Evolutionary conservation across 1,140 invertebrate species (phyloP).

Genomic region (Riptortus pedestris): DNA sequence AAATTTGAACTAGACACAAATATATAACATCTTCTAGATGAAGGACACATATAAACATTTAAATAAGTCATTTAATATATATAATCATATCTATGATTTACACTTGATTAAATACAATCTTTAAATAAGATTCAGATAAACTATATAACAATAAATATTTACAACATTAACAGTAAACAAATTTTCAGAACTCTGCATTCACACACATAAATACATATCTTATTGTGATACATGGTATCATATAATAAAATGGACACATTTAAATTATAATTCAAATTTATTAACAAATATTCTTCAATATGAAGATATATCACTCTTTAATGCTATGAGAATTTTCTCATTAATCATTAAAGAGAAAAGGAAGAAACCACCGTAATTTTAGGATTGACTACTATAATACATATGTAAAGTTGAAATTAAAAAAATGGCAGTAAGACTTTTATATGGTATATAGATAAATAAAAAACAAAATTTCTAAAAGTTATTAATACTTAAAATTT

Average conservation of each 20-base stretch:
- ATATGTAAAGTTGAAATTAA: no score
- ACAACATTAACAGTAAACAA: conserved; percentile 6
- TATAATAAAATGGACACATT: conserved; percentile 22
- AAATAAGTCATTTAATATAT: background rate
- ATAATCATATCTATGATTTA: background rate
- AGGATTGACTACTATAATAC: conserved; percentile 7
- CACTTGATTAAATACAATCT: background rate
- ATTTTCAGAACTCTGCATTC: background rate
- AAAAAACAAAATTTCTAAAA: no score
- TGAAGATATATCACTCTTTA: conserved; percentile 28
- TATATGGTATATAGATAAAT: no score
- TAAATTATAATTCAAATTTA: conserved; percentile 26
- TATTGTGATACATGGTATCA: conserved; percentile 28
- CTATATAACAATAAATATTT: background rate
- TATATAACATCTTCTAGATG: background rate
- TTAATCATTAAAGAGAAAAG: conserved; percentile 24
- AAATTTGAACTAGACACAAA: background rate
- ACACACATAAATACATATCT: conserved; percentile 21
- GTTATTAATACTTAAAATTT: no score
- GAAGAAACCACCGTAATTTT: conserved; percentile 19
- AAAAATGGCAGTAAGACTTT: no score
- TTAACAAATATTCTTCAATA: conserved; percentile 31
- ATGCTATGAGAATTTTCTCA: conserved; percentile 18
- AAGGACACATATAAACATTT: background rate
- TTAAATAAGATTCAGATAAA: background rate